These are phyloP conservation scores for Epistrophella euchroma DNA, from an alignment of 2,888 invertebrate genomes.

Conservation along the genomic window DNA sequence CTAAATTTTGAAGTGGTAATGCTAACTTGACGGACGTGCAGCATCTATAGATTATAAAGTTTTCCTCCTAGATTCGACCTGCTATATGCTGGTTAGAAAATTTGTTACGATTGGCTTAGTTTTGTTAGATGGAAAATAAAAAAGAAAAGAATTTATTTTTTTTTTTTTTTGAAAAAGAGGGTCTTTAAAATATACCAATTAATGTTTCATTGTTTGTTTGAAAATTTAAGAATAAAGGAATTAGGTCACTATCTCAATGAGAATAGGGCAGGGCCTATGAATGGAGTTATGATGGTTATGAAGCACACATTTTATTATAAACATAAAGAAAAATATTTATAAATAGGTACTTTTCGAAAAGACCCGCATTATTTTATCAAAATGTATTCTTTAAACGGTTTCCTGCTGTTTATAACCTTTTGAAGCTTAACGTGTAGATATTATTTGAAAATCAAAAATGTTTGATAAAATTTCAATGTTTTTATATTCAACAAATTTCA, in stretches of 20 bases:
- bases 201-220: not conserved
- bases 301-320: not conserved
- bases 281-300: not conserved
- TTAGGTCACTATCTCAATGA: not conserved
- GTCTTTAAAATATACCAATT: not conserved
- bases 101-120: not conserved
- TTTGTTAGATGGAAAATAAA: conserved; percentile 10
- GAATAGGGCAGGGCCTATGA: not conserved
- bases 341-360: not conserved
- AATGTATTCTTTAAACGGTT: not conserved
- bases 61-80: not conserved
- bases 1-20: too few species aligned
- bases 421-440: not conserved
- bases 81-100: not conserved
- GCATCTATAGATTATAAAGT: not conserved
- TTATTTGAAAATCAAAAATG: not conserved
- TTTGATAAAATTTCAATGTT: not conserved
- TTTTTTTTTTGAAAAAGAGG: not conserved
- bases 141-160: not conserved
- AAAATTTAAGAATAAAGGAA: not conserved
- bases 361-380: not conserved
- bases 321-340: conserved; percentile 6
- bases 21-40: too few species aligned
- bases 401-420: not conserved
- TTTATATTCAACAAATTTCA: not conserved